Percentiles rank a stretch among this genome's conserved stretches.
These are phyloP conservation scores for Oceanodroma leucorhoa DNA, from an alignment of 2,797 vertebrate genomes.

Conservation along the genomic window DNA sequence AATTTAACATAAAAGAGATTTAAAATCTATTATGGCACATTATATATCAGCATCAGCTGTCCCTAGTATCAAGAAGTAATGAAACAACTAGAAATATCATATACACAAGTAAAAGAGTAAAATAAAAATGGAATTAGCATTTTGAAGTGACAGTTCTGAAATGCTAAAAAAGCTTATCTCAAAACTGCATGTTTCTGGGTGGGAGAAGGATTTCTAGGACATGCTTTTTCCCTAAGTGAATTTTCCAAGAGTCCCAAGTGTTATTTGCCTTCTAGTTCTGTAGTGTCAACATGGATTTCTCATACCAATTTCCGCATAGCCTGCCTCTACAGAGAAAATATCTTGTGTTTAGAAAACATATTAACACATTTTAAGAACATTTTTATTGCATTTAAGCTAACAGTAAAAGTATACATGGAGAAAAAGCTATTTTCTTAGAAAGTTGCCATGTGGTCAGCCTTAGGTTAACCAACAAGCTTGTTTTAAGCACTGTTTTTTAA, in stretches of 20 bases:
- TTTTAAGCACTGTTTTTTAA: neutral
- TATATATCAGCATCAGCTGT: neutral
- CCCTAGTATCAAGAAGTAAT: neutral
- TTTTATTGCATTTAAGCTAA: neutral
- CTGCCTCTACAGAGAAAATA: neutral
- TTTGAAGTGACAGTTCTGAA: constrained; percentile 11
- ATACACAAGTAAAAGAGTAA: neutral
- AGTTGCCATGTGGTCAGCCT: neutral
- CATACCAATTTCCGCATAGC: neutral
- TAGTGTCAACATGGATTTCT: constrained; percentile 46
- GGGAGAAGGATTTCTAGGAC: constrained; percentile 30
- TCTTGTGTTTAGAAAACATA: neutral
- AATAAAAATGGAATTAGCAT: neutral
- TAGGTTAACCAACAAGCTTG: neutral
- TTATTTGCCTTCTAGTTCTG: constrained; percentile 57
- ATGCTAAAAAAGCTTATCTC: neutral
- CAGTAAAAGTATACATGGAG: neutral
- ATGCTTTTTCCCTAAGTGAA: constrained; percentile 37
- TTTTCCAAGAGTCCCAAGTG: constrained; percentile 13
- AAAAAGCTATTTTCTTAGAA: neutral
- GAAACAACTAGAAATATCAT: neutral
- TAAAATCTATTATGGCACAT: neutral
- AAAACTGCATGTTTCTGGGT: neutral
- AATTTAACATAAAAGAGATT: neutral
- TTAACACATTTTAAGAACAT: neutral